phyloP scores from a whole-genome alignment of 2,113 vertebrate species.

The Holacanthus passer region DNA sequence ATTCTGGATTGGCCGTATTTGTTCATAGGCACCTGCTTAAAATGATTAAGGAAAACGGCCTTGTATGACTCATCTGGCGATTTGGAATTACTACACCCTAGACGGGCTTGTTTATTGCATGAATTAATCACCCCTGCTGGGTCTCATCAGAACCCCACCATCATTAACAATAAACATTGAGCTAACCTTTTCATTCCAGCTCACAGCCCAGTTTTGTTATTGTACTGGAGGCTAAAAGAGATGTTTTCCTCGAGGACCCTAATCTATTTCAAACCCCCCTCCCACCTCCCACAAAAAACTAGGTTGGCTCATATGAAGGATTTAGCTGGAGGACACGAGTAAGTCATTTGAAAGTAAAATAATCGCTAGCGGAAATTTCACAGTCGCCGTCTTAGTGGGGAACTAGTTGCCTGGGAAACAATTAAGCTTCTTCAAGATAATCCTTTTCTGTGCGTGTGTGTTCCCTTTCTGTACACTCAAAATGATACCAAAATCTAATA shows the following conservation, averaged over 20 bases:
- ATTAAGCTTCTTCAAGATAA: slow-evolving; percentile 78
- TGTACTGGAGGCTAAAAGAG: slow-evolving; percentile 62
- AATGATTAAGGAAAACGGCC: slow-evolving; percentile 66
- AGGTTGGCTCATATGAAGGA: slow-evolving; percentile 70
- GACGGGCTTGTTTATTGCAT: slow-evolving; percentile 70
- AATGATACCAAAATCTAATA: slow-evolving; percentile 61
- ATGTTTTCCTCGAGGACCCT: slow-evolving; percentile 74
- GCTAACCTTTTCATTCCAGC: slow-evolving; percentile 76
- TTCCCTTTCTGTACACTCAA: slow-evolving; percentile 31
- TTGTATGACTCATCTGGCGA: slow-evolving; percentile 66
- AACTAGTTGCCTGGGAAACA: slow-evolving; percentile 79
- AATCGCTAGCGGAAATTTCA: slow-evolving; percentile 77
- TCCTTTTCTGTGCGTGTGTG: slow-evolving; percentile 48
- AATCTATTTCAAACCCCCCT: slow-evolving; percentile 64
- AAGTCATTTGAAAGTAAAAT: slow-evolving; percentile 82
- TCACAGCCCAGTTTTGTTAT: slow-evolving; percentile 67
- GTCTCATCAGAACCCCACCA: slow-evolving; percentile 65
- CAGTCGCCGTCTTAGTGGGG: slow-evolving; percentile 71
- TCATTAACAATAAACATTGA: slow-evolving; percentile 70
- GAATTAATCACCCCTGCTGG: slow-evolving; percentile 75
- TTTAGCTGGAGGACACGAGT: slow-evolving; percentile 75
- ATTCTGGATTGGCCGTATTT: neutral
- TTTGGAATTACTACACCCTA: slow-evolving; percentile 65
- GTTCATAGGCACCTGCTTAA: slow-evolving; percentile 65
- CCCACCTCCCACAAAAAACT: slow-evolving; percentile 44